Evolutionary conservation across 2,113 vertebrate species (phyloP), one percentile per base, ranked within the genome.

Genomic region (Caretta caretta): DNA sequence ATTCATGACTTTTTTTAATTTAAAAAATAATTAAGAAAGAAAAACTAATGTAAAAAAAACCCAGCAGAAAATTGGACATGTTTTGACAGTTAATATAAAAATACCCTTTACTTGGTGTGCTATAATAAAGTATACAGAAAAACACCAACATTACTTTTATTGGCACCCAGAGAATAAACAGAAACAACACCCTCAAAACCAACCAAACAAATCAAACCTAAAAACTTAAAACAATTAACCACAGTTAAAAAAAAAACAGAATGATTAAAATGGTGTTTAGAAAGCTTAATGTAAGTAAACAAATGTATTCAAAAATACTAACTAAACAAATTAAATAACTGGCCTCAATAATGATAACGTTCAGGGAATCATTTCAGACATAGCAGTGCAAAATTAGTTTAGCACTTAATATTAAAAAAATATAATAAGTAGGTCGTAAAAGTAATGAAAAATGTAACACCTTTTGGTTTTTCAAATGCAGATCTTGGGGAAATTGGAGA

Each of bases 341-440:
- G 75, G 42, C 12, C 11, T 11, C 42, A 29, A 6, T 48, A 48
- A 78, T 29, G 24, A 46, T 75, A 75, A 75, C 5, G 42, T 76
- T 46, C 42, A 78, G 24, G 13, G 75, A 38, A 38, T 38, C 20
- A 72, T 72, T 72, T 72, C 65, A 72, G 65, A 72, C n/a, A 72
- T n/a, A 89, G 49, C n/a, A 49, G 6, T n/a, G 85, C 59, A 72
- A 91, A 93, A 93, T 65, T 5, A 86, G 38, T 13, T 54, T 51
- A 75, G 11, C 3, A 14, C 1, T 3, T 79, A 13, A 57, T 11
- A 9, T 42, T 46, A 62, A 92, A 86, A 86, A 82, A 80, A 5
- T 5, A 10, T 4, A n/a, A 46, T 46, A 53, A 84, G 51, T 24
- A 29, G 29, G 9, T 20, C 5, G 1, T 4, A 84, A 46, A 84